phyloP scores from a whole-genome alignment of 2,888 invertebrate species.

The Charanyca ferruginea region DNA sequence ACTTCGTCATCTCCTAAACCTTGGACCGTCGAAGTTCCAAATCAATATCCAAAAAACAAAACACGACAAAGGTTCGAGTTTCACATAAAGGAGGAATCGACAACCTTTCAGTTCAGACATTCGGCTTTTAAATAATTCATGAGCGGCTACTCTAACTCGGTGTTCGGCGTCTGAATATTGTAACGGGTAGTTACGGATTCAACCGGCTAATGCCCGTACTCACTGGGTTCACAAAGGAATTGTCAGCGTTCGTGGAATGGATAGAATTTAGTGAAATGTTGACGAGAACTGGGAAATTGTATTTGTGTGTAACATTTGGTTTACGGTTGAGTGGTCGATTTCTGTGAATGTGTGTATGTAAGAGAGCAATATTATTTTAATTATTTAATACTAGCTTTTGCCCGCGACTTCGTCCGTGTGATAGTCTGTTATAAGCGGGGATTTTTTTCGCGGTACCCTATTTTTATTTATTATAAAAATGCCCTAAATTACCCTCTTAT shows the following conservation, averaged over 20 bases:
- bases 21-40: background rate
- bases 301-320: background rate
- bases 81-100: constrained; percentile 25
- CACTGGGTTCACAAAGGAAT: constrained; percentile 25
- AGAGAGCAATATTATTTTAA: background rate
- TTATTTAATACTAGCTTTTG: too few relatives aligned
- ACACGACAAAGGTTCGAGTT: constrained; percentile 16
- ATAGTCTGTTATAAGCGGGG: too few relatives aligned
- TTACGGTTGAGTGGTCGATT: background rate
- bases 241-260: constrained; percentile 3
- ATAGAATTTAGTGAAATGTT: constrained; percentile 26
- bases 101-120: constrained; percentile 24
- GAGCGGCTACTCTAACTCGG: constrained; percentile 42
- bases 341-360: background rate
- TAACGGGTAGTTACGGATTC: constrained; percentile 43
- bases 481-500: too few relatives aligned
- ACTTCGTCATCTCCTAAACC: too few relatives aligned
- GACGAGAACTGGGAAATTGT: constrained; percentile 10
- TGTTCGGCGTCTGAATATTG: constrained; percentile 51
- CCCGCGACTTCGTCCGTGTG: too few relatives aligned
- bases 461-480: too few relatives aligned
- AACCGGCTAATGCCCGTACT: constrained; percentile 41
- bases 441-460: too few relatives aligned
- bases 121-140: constrained; percentile 57
- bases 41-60: constrained; percentile 14